Conservation (phyloP, 2,888 invertebrate species). For the Neoitamus cyanurus region DNA sequence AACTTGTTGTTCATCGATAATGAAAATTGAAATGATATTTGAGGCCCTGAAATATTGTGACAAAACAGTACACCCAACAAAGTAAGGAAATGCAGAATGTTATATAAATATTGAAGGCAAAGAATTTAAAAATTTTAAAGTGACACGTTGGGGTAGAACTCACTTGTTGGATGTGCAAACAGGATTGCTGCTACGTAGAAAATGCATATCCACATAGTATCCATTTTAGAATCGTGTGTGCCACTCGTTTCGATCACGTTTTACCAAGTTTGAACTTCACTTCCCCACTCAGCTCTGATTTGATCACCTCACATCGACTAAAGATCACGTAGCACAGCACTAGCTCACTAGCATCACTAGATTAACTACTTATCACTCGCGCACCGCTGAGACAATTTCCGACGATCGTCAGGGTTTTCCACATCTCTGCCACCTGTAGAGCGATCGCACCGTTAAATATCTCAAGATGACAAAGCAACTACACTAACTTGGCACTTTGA, state of each 20-base stretch:
- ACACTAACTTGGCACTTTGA: slow-evolving; percentile 30
- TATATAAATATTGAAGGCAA: too few species aligned
- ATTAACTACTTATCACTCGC: background rate
- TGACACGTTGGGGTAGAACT: too few species aligned
- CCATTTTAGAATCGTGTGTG: slow-evolving; percentile 56
- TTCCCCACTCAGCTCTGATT: background rate
- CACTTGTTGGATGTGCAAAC: slow-evolving; percentile 61
- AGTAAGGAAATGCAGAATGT: too few species aligned
- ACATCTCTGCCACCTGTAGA: background rate
- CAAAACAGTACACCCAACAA: too few species aligned
- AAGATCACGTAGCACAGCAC: background rate
- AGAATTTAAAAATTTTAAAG: too few species aligned
- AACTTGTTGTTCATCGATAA: too few species aligned
- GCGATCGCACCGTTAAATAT: background rate
- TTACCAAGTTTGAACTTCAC: background rate
- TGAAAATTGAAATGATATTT: too few species aligned
- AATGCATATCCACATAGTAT: slow-evolving; percentile 64
- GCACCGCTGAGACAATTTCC: background rate
- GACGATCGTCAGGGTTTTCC: background rate
- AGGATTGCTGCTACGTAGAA: slow-evolving; percentile 63
- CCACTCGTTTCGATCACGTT: background rate
- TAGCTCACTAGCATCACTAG: background rate
- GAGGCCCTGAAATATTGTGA: too few species aligned
- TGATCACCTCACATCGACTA: background rate
- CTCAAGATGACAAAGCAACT: background rate